A percentile compares a stretch with the other conserved stretches of the same genome.
Conservation (phyloP, 2,797 vertebrate species). For the Taeniopygia guttata region DNA sequence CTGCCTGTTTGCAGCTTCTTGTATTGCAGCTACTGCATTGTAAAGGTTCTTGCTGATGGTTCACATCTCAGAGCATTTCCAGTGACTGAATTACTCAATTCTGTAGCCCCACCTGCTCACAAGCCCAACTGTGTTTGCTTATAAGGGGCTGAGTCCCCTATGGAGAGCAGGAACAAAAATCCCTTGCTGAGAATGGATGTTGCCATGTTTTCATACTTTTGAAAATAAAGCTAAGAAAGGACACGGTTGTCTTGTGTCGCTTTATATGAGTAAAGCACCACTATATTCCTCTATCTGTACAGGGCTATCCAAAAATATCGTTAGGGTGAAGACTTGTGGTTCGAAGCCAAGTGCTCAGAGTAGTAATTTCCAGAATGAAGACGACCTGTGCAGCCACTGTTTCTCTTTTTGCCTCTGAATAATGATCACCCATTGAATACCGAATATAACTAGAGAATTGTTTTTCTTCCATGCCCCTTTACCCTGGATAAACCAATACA, state of each 20-base stretch:
- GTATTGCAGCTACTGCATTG: neutral
- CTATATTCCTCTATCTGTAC: neutral
- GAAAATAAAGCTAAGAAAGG: neutral
- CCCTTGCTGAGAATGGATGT: neutral
- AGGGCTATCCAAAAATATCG: neutral
- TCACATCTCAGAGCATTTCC: neutral
- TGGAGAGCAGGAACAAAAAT: neutral
- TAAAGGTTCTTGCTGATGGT: neutral
- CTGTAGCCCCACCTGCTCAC: neutral
- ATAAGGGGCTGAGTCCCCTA: neutral
- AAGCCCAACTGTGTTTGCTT: neutral
- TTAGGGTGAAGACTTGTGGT: neutral
- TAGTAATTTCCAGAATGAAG: neutral
- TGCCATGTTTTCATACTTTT: fast-evolving
- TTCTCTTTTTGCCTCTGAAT: neutral
- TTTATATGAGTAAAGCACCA: neutral
- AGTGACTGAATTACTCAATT: neutral
- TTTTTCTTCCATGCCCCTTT: neutral
- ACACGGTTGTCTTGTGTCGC: neutral
- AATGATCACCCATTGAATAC: neutral
- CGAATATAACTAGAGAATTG: neutral
- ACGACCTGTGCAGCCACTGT: neutral
- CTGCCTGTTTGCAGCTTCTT: neutral
- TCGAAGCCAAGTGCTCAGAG: neutral
- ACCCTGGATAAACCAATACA: neutral